These are phyloP conservation scores for Meriones unguiculatus DNA, from an alignment of 2,113 vertebrate genomes.

Conservation along the genomic window DNA sequence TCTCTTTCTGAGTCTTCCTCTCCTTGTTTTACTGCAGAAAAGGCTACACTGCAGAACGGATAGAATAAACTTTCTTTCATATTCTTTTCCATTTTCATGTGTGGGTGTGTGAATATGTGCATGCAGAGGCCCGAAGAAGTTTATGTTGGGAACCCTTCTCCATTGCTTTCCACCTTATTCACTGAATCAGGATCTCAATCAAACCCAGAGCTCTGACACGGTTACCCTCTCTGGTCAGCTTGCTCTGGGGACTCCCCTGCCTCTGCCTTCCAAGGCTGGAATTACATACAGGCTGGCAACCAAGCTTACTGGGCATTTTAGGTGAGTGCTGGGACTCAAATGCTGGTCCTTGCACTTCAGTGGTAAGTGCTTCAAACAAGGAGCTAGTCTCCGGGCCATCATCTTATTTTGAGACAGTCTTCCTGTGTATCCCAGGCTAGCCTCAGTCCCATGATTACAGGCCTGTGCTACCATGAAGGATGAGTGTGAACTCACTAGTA, in stretches of 20 bases:
- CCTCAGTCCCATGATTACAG: neutral
- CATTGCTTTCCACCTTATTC: neutral
- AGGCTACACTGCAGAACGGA: neutral
- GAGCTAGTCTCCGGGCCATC: neutral
- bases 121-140: no score
- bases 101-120: neutral
- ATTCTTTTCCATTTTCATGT: neutral
- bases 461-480: neutral
- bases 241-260: neutral
- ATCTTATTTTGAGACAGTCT: neutral
- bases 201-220: neutral
- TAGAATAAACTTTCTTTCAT: neutral
- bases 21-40: neutral
- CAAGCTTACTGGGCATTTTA: neutral
- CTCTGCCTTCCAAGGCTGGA: neutral
- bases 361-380: no score
- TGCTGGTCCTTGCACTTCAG: neutral
- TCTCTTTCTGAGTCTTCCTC: neutral
- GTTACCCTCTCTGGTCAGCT: neutral
- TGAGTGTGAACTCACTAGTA: neutral
- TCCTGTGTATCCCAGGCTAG: neutral
- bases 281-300: neutral
- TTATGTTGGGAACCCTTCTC: neutral
- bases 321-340: neutral
- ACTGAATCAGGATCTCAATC: neutral